These are phyloP conservation scores for Oreochromis tanganicae DNA, from an alignment of 2,113 vertebrate genomes.

Conservation along the genomic window DNA sequence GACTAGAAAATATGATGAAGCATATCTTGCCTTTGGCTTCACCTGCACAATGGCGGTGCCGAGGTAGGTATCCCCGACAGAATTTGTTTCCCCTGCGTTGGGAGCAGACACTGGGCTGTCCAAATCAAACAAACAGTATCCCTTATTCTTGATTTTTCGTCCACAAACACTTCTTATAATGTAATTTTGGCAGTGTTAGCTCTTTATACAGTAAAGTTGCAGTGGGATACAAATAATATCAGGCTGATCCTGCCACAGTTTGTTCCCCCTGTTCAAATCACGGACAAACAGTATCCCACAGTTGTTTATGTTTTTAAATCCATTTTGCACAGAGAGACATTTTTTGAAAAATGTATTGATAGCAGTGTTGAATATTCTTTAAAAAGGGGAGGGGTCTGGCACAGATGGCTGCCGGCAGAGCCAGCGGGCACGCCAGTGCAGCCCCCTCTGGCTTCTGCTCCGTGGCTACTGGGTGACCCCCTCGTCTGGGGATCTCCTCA, in stretches of 20 bases:
- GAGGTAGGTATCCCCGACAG: rapidly evolving
- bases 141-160: not conserved
- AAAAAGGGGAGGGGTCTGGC: not conserved
- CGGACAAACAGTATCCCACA: too few species aligned
- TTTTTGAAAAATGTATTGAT: too few species aligned
- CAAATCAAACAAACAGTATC: not conserved
- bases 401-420: too few species aligned
- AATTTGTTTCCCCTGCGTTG: rapidly evolving
- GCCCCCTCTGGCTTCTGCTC: too few species aligned
- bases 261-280: not conserved
- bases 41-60: not conserved
- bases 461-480: too few species aligned
- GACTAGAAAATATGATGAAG: not conserved
- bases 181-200: not conserved
- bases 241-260: not conserved
- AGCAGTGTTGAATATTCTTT: too few species aligned
- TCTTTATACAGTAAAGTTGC: rapidly evolving
- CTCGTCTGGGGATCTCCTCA: too few species aligned
- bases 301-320: too few species aligned
- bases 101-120: rapidly evolving
- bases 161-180: not conserved
- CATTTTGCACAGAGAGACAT: too few species aligned
- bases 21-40: not conserved
- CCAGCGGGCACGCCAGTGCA: too few species aligned
- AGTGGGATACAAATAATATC: not conserved